Evolutionary conservation across 1,140 invertebrate genomes (phyloP), one percentile per base, ranked within the genome.

Genomic region (Ceratina australensis): DNA sequence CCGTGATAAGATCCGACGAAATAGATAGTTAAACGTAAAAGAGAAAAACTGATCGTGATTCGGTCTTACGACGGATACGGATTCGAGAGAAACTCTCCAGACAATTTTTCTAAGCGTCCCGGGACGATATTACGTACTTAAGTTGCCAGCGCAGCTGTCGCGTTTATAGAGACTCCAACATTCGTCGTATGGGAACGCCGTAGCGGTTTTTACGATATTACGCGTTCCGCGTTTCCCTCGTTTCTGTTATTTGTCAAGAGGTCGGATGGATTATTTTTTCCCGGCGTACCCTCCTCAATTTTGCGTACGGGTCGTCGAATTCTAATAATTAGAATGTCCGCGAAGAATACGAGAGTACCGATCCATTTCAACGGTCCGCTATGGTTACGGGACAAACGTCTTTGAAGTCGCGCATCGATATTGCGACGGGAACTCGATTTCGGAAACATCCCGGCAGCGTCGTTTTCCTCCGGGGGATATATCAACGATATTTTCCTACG

Each of bases 351-450:
- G 5, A 42, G 10, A 42, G 33, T 10, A 42, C 33, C 10, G 10
- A 42, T 42, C 33, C 33, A 42, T 42, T 42, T 10, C 33, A 42
- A 8, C 10, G 33, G 2, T 42, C 8, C 33, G 10, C 3, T 59
- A 69, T 49, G 0, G 68, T 56, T 71, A 64, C 33, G 64, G 73
- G 78, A 84, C 82, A 84, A 83, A 84, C 68, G 59, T 50, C 59
- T 80, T 77, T 77, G 78, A 78, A 84, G 72, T 80, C 68, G 82
- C 0, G 33, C 33, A 16, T 26, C 57, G 72, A 20, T 74, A 77
- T 84, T 60, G 65, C 63, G 50, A 79, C 63, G 64, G 56, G 73
- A 78, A 84, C 83, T 81, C 74, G 82, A 84, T 84, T 84, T 72
- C 49, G 56, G 68, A 50, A 78, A 84, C 82, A 73, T 78, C 78